Base-by-base conservation (phyloP, 2,888 invertebrate species). In the Pseudococcus longispinus region DNA sequence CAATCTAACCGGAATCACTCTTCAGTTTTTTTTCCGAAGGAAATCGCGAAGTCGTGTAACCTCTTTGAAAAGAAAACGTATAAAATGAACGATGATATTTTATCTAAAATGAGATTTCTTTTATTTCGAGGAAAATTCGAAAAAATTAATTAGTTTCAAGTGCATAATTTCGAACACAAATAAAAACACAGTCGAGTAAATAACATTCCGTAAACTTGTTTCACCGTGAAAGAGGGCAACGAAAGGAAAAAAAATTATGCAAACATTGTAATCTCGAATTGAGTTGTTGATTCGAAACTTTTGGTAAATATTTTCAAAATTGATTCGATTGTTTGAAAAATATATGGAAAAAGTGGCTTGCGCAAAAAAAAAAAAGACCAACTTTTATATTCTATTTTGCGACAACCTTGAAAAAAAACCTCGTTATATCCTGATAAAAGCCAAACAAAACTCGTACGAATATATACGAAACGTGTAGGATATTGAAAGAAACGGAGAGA, bases 241-340 rank as follows among this genome's bases (percentile, higher is more conserved):
- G 37, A 37, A 65, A 60, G 20, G n/a, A 65, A 32, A 70, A 70
- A 70, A 70, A 70, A 29, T 18, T 29, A 32, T 20, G 5, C 29
- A 70, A 70, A 70, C 26, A 29, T 18, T 29, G 29, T 70, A 18
- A 23, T 60, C 23, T 60, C 23, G 60, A 32, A 29, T 70, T 18
- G 70, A 70, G n/a, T 70, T 70, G 70, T 70, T 70, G 70, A 70
- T 70, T 70, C 70, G 29, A 70, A 70, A 70, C 70, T 70, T 29
- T 29, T 29, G 29, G 18, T 70, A 70, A 70, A 70, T 70, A 70
- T 70, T 70, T 70, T 29, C 20, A 70, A 29, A 70, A 70, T 70
- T 70, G 29, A 60, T 60, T 60, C 60, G 60, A 60, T 60, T 60
- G 60, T 60, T 60, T 60, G 60, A 60, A 60, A 60, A 60, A 60